phyloP scores from a whole-genome alignment of 2,113 vertebrate genomes.

The Piprites chloris region DNA sequence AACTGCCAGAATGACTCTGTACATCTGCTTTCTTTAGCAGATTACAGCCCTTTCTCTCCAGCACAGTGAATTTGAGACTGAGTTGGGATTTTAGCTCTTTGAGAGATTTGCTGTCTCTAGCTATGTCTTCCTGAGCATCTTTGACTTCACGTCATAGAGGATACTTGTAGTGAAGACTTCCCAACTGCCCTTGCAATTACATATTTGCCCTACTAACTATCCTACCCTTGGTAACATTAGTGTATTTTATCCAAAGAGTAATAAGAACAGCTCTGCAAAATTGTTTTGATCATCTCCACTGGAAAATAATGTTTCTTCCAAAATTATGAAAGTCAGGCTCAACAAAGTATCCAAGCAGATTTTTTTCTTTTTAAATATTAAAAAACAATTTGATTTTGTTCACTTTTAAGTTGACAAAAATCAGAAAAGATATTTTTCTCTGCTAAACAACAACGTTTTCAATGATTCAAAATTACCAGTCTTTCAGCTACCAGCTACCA shows the following conservation, averaged over 20 bases:
- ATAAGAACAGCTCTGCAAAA: neutral
- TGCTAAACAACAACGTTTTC: neutral
- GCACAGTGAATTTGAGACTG: neutral
- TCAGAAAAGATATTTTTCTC: neutral
- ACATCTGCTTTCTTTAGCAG: neutral
- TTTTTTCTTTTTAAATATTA: neutral
- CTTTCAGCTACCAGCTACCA: neutral
- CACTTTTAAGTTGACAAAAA: neutral
- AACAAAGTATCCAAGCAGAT: neutral
- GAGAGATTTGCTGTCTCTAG: neutral
- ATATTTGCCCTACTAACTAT: neutral
- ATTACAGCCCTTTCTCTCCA: neutral
- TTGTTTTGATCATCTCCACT: neutral
- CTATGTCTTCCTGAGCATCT: neutral
- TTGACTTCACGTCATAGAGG: neutral
- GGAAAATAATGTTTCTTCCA: neutral
- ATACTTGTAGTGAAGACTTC: neutral
- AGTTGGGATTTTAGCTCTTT: neutral
- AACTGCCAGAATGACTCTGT: neutral
- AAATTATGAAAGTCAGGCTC: neutral
- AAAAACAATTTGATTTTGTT: neutral
- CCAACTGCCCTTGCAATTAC: neutral
- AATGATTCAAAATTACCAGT: neutral
- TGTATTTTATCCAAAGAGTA: neutral
- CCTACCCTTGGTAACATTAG: accelerated